Evolutionary conservation across 2,888 invertebrate genomes (phyloP).

Genomic region (Apantesis nais): DNA sequence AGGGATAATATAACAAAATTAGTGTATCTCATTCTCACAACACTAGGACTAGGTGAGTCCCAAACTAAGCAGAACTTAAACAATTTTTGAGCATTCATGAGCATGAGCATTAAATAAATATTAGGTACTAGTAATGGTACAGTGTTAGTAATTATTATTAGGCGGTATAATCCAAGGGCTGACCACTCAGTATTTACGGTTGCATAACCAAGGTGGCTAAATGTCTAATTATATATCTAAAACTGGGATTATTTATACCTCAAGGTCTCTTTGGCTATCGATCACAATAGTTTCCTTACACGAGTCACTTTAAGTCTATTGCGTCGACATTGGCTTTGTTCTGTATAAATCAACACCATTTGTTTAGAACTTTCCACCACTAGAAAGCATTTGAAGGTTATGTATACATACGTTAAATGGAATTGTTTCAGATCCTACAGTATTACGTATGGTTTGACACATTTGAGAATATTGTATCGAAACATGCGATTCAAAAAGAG

Average conservation of each 20-base stretch:
- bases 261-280: neutral
- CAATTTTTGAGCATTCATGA: too few relatives aligned
- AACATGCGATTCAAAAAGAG: neutral
- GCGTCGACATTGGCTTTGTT: slow-evolving; percentile 58
- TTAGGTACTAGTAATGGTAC: too few relatives aligned
- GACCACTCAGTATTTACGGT: neutral
- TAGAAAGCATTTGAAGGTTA: slow-evolving; percentile 55
- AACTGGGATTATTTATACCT: neutral
- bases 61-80: too few relatives aligned
- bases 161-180: too few relatives aligned
- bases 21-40: too few relatives aligned
- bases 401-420: slow-evolving; percentile 30
- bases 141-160: too few relatives aligned
- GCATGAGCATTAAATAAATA: too few relatives aligned
- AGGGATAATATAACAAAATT: too few relatives aligned
- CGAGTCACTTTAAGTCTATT: slow-evolving; percentile 44
- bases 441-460: neutral
- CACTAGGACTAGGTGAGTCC: too few relatives aligned
- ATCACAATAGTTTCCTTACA: slow-evolving; percentile 50
- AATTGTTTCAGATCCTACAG: slow-evolving; percentile 33
- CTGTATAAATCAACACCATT: slow-evolving; percentile 53
- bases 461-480: neutral
- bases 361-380: slow-evolving; percentile 54
- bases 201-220: neutral
- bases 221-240: neutral